Percentiles rank a stretch among this genome's conserved stretches.
Conservation (phyloP, 1,140 invertebrate genomes). For the Ruditapes philippinarum region DNA sequence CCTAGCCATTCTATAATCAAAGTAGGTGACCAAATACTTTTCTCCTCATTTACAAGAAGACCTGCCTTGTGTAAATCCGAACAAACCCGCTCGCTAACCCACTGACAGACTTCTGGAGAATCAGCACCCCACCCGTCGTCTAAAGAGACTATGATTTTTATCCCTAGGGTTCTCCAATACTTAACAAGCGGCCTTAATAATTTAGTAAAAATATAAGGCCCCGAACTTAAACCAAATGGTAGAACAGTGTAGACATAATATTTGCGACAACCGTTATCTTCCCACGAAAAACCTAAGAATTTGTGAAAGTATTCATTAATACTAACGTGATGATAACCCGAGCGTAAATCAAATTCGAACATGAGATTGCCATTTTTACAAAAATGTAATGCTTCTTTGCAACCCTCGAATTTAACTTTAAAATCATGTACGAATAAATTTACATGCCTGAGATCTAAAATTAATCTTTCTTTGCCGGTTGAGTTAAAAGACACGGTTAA, state of each 20-base stretch:
- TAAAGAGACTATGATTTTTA: background rate
- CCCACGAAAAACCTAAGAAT: too few relatives aligned
- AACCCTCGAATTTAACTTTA: conserved; percentile 29
- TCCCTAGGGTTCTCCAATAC: background rate
- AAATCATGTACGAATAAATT: conserved; percentile 1
- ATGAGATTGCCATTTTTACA: background rate
- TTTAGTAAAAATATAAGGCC: background rate
- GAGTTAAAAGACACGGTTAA: background rate
- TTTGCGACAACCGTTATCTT: too few relatives aligned
- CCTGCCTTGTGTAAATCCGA: conserved; percentile 12
- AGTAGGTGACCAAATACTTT: too few relatives aligned
- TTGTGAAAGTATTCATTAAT: conserved; percentile 16
- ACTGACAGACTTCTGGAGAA: too few relatives aligned
- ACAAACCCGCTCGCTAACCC: too few relatives aligned
- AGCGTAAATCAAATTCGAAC: background rate
- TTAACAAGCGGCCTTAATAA: background rate
- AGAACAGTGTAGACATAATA: background rate
- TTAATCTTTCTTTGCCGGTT: too few relatives aligned
- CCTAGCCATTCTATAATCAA: too few relatives aligned
- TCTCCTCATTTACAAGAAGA: too few relatives aligned
- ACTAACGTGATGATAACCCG: conserved; percentile 6
- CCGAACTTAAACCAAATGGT: background rate
- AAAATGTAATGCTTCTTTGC: conserved; percentile 6
- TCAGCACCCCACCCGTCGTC: conserved; percentile 13
- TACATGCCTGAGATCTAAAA: background rate